Conservation (phyloP, 92 coral and sea anemone species). For the Pocillopora meandrina region DNA sequence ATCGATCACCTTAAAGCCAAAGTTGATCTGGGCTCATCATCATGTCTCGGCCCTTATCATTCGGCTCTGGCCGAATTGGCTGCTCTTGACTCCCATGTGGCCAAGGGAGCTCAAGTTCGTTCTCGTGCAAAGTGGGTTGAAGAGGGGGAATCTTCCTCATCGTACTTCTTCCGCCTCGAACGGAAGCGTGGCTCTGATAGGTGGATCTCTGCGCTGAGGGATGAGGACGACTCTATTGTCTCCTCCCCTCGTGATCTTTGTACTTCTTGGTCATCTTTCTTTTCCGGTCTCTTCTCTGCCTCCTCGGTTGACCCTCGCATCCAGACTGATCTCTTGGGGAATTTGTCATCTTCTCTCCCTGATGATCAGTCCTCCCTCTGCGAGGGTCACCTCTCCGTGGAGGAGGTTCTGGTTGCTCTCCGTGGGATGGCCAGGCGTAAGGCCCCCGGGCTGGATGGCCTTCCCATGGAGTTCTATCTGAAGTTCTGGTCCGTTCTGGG, state of each 20-base stretch:
- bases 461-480: slow-evolving; percentile 16
- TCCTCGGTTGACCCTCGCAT: not conserved
- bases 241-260: not conserved
- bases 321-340: not conserved
- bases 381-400: slow-evolving; percentile 11
- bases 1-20: not conserved
- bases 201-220: not conserved
- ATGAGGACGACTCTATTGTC: not conserved
- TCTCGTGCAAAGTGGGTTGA: slow-evolving; percentile 21
- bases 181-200: not conserved
- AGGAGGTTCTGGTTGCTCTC: not conserved
- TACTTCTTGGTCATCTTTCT: not conserved
- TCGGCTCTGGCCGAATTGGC: not conserved
- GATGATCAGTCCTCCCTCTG: not conserved
- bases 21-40: not conserved
- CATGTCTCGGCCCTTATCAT: not conserved
- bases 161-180: slow-evolving; percentile 13
- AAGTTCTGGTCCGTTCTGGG: slow-evolving; percentile 4
- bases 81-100: not conserved
- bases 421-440: slow-evolving; percentile 8
- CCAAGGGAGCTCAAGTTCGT: slow-evolving; percentile 15
- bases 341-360: not conserved
- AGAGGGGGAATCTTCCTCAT: slow-evolving; percentile 41
- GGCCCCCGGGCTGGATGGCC: not conserved
- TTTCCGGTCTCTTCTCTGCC: not conserved